These are phyloP conservation scores for Atethmia centrago DNA, from an alignment of 2,888 invertebrate species.

Conservation along the genomic window DNA sequence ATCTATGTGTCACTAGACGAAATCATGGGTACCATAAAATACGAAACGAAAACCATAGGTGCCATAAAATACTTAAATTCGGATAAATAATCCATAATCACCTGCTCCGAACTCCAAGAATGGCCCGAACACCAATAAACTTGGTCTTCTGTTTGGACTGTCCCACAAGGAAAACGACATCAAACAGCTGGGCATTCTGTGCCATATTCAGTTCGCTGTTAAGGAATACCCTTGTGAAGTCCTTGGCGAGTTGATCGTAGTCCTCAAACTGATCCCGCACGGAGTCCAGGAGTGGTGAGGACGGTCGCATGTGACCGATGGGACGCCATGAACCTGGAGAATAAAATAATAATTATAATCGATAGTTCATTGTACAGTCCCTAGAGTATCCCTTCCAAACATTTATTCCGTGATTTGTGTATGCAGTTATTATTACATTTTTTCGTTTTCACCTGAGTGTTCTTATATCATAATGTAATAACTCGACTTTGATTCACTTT, in stretches of 20 bases:
- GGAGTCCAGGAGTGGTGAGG: conserved; percentile 97
- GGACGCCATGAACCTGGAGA: conserved; percentile 96
- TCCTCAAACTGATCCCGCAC: conserved; percentile 98
- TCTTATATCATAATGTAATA: neutral
- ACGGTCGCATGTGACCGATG: conserved; percentile 98
- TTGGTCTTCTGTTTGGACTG: conserved; percentile 97
- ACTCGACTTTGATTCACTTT: too few species aligned
- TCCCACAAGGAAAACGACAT: conserved; percentile 97
- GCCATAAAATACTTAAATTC: neutral
- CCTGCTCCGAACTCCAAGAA: conserved; percentile 97
- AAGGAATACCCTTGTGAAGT: conserved; percentile 96
- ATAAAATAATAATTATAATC: neutral
- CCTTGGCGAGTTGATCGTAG: conserved; percentile 97
- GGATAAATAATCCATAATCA: conserved; percentile 70
- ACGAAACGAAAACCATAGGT: too few species aligned
- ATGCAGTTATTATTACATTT: too few species aligned
- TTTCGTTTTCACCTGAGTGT: neutral
- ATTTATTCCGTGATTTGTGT: neutral
- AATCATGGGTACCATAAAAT: neutral
- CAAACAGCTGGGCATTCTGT: conserved; percentile 95
- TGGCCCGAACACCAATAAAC: conserved; percentile 97
- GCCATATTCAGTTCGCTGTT: conserved; percentile 95
- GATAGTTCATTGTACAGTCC: neutral
- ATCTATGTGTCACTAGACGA: neutral
- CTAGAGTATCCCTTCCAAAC: neutral